Evolutionary conservation across 1,140 invertebrate species (phyloP).

Genomic region (Neomicropteryx cornuta): DNA sequence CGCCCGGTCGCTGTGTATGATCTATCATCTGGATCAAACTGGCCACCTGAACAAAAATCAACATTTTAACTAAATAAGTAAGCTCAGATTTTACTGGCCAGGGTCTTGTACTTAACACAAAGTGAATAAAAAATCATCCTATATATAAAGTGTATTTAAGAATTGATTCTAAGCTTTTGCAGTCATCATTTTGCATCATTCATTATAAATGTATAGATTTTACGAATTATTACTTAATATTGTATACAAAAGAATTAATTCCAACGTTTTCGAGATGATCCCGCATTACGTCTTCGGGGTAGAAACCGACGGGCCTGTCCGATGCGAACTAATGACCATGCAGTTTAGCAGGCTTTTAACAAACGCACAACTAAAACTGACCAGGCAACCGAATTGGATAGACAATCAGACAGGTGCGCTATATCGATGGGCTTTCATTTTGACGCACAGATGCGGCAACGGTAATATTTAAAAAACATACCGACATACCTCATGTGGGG

Average conservation of each 20-base stretch:
- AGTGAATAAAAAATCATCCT: background rate
- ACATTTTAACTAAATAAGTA: background rate
- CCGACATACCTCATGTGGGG: constrained; percentile 24
- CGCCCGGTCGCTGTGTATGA: constrained; percentile 47
- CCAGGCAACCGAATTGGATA: too few species aligned
- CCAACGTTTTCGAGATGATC: too few species aligned
- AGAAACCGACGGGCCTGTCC: too few species aligned
- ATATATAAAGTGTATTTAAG: background rate
- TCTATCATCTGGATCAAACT: constrained; percentile 31
- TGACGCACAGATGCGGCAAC: background rate
- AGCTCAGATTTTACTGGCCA: background rate
- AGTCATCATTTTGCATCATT: background rate
- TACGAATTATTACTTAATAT: too few species aligned
- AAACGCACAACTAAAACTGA: too few species aligned
- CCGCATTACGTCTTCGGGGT: too few species aligned
- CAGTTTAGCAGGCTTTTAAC: too few species aligned
- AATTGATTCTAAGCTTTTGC: background rate
- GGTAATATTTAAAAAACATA: background rate
- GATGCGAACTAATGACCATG: too few species aligned
- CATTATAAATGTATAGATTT: too few species aligned
- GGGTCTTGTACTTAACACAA: background rate
- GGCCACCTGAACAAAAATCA: constrained; percentile 21
- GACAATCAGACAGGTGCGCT: too few species aligned
- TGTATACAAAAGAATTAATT: too few species aligned
- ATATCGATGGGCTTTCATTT: background rate